Percentiles rank a stretch among this genome's conserved stretches.
Conservation (phyloP, 2,113 vertebrate genomes). For the Nannobrachium achirus region DNA sequence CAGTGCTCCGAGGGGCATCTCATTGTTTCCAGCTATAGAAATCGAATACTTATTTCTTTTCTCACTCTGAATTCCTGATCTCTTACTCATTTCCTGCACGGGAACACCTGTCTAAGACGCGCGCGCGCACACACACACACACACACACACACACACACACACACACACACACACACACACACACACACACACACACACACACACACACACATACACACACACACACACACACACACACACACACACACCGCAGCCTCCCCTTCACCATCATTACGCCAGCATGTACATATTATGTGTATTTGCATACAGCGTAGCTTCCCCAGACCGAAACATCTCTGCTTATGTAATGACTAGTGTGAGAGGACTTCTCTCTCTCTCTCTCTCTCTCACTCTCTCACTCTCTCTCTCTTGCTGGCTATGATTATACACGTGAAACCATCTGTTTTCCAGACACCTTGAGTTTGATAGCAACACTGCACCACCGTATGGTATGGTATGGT, state of each 20-base stretch:
- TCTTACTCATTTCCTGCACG: constrained; percentile 36
- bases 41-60: not conserved
- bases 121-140: constrained; percentile 7
- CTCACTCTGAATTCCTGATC: constrained; percentile 30
- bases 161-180: too few species aligned
- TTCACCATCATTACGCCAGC: too few species aligned
- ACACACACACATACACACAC: too few species aligned
- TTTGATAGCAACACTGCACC: too few species aligned
- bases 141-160: too few species aligned
- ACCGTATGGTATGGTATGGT: too few species aligned
- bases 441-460: too few species aligned
- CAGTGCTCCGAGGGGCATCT: not conserved
- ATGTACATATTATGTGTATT: constrained; percentile 28
- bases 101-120: constrained; percentile 34
- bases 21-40: constrained; percentile 22
- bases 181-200: too few species aligned
- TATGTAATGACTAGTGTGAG: constrained; percentile 22
- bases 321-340: constrained; percentile 9
- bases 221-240: constrained; percentile 4
- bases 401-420: constrained; percentile 14
- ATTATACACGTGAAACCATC: constrained; percentile 28
- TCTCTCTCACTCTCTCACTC: constrained; percentile 1
- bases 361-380: constrained; percentile 14
- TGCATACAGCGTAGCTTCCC: not conserved
- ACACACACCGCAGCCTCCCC: not conserved